phyloP scores from a whole-genome alignment of 1,140 invertebrate genomes.

The Drosophila kepulauana region DNA sequence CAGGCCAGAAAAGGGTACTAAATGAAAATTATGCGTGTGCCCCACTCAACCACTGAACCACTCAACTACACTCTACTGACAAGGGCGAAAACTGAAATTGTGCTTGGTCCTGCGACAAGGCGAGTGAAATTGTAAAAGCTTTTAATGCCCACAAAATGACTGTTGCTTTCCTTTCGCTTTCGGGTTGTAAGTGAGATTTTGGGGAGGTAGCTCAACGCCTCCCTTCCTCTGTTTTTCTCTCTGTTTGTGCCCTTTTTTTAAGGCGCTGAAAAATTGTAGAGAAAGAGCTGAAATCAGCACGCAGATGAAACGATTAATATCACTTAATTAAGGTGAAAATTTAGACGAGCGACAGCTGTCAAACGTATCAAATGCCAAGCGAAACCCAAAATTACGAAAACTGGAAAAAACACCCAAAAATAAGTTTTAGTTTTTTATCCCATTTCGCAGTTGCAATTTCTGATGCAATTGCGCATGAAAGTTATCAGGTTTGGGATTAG shows the following conservation, averaged over 20 bases:
- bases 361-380: conserved; percentile 67
- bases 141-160: conserved; percentile 70
- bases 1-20: conserved; percentile 58
- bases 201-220: not conserved
- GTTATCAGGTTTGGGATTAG: conserved; percentile 53
- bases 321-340: conserved; percentile 84
- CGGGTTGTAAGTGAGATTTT: not conserved
- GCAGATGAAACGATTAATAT: conserved; percentile 72
- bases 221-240: not conserved
- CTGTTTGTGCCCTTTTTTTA: conserved; percentile 28
- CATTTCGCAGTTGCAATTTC: conserved; percentile 29
- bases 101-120: conserved; percentile 4
- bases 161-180: conserved; percentile 37
- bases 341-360: conserved; percentile 76
- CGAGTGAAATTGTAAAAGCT: conserved; percentile 70
- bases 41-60: conserved; percentile 42
- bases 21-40: conserved; percentile 76
- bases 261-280: conserved; percentile 30
- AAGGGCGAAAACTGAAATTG: not conserved
- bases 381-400: conserved; percentile 44
- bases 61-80: conserved; percentile 12
- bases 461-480: conserved; percentile 70
- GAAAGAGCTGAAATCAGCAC: conserved; percentile 3
- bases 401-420: conserved; percentile 37
- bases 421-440: conserved; percentile 40